A percentile compares a stretch with the other conserved stretches of the same genome.
Conservation (phyloP, 2,797 vertebrate species). For the Alauda arvensis region DNA sequence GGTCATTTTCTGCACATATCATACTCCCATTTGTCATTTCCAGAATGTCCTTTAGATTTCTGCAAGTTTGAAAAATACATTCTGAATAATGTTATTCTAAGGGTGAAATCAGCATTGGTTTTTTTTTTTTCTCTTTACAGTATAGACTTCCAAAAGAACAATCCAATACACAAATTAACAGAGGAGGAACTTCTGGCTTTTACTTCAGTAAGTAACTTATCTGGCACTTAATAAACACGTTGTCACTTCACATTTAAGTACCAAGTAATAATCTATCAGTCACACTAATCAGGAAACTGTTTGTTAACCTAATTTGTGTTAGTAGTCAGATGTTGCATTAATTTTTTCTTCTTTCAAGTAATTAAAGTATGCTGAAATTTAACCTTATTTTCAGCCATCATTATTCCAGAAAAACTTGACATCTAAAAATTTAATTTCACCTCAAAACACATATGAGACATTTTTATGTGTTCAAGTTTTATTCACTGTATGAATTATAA, state of each 20-base stretch:
- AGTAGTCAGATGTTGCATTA: not conserved
- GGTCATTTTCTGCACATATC: not conserved
- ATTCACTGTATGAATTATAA: not conserved
- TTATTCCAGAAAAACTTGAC: not conserved
- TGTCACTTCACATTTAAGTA: not conserved
- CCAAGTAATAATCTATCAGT: not conserved
- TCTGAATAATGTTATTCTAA: not conserved
- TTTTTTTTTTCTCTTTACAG: constrained; percentile 71
- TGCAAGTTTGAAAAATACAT: not conserved
- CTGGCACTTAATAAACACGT: not conserved
- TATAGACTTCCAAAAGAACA: constrained; percentile 92
- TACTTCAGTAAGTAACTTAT: constrained; percentile 83
- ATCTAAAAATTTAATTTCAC: not conserved
- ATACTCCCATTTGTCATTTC: not conserved
- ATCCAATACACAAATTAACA: constrained; percentile 91
- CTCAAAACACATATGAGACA: not conserved
- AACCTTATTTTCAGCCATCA: not conserved
- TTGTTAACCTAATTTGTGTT: not conserved
- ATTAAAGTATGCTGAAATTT: not conserved
- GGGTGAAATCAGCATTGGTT: not conserved
- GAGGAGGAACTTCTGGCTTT: constrained; percentile 91
- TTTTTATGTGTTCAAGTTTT: not conserved
- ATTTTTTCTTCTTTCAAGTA: not conserved
- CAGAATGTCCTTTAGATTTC: not conserved
- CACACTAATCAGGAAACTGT: not conserved